Evolutionary conservation across 2,888 invertebrate genomes (phyloP).

Genomic region (Emmelina monodactyla): DNA sequence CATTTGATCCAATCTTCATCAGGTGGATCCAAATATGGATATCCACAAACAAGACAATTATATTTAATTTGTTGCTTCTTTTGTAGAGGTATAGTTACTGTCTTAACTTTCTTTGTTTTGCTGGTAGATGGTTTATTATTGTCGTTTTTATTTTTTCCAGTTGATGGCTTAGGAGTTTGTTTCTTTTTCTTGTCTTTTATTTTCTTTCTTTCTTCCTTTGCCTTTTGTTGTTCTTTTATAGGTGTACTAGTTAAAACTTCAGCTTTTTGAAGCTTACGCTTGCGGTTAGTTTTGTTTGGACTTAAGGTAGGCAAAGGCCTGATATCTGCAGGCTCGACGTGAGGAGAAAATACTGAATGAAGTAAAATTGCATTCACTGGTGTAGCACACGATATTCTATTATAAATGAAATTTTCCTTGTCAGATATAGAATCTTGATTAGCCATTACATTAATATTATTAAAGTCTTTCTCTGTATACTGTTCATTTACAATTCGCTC

Average conservation of each 20-base stretch:
- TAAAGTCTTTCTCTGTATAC: background rate
- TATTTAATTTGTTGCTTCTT: slow-evolving; percentile 7
- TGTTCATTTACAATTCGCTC: background rate
- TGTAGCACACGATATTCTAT: slow-evolving; percentile 1
- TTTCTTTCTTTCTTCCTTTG: slow-evolving; percentile 10
- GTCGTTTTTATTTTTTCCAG: background rate
- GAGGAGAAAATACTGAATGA: slow-evolving; percentile 1
- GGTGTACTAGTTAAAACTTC: slow-evolving; percentile 18
- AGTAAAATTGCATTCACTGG: background rate
- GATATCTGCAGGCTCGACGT: slow-evolving; percentile 8
- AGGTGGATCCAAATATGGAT: slow-evolving; percentile 10
- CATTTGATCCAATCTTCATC: slow-evolving; percentile 16
- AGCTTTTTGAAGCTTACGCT: slow-evolving; percentile 15
- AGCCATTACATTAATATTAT: background rate
- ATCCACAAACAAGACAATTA: slow-evolving; percentile 8
- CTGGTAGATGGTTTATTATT: background rate
- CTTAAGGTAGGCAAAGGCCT: slow-evolving; percentile 15
- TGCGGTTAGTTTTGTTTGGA: slow-evolving; percentile 8
- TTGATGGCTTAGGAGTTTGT: background rate
- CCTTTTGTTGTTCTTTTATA: slow-evolving; percentile 14
- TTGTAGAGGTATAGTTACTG: background rate
- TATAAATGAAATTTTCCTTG: background rate
- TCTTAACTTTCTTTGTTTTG: background rate
- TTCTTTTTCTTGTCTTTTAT: slow-evolving; percentile 5
- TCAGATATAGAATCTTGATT: background rate